A percentile compares a stretch with the other conserved stretches of the same genome.
phyloP scores from a whole-genome alignment of 2,113 vertebrate species.

The Chaenocephalus aceratus region DNA sequence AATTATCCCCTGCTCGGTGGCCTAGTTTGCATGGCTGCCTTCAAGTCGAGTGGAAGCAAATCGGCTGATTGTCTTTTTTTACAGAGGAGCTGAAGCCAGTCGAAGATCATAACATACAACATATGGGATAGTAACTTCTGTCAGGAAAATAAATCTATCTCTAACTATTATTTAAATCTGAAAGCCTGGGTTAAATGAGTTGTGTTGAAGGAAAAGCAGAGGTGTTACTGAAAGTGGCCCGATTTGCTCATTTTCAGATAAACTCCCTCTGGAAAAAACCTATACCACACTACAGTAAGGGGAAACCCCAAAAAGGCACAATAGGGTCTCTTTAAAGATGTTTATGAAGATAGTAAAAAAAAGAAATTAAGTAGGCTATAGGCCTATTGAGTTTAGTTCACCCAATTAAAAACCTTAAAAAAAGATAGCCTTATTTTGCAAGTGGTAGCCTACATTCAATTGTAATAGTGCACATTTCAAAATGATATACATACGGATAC shows the following conservation, averaged over 20 bases:
- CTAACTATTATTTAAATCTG: too few species aligned
- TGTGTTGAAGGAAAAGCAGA: too few species aligned
- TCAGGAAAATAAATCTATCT: neutral
- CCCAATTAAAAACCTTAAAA: neutral
- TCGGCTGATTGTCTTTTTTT: constrained; percentile 29
- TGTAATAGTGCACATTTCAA: too few species aligned
- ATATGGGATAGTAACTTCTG: neutral
- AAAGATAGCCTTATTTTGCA: neutral
- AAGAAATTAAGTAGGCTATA: neutral
- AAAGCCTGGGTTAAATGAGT: neutral
- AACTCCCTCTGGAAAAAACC: too few species aligned
- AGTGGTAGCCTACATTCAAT: neutral
- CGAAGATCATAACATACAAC: neutral
- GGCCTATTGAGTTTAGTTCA: too few species aligned
- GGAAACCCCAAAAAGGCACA: neutral
- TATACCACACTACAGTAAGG: neutral
- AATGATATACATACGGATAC: too few species aligned
- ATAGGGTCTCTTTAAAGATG: neutral
- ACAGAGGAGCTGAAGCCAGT: constrained; percentile 7
- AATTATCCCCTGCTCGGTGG: constrained; percentile 79
- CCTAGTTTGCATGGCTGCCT: constrained; percentile 77
- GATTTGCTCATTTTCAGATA: too few species aligned
- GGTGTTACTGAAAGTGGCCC: too few species aligned
- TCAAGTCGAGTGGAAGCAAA: constrained; percentile 30
- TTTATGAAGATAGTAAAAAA: neutral